Percentiles rank a stretch among this genome's conserved stretches.
Conservation (phyloP, 2,113 vertebrate genomes). For the Eretmochelys imbricata region DNA sequence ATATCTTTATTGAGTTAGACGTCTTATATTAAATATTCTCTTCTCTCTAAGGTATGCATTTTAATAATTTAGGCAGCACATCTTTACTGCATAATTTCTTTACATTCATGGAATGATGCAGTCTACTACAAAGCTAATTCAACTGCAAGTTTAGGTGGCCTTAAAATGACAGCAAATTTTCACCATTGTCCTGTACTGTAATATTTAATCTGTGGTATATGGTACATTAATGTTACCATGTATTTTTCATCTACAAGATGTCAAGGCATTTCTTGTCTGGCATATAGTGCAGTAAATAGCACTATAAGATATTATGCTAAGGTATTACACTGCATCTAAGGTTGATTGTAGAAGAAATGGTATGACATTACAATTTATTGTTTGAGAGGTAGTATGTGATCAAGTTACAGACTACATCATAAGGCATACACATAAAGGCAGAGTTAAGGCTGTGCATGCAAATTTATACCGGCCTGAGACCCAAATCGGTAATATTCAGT, state of each 20-base stretch:
- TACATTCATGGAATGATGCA: constrained; percentile 41
- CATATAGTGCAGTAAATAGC: not conserved
- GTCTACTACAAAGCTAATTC: constrained; percentile 12
- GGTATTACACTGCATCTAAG: not conserved
- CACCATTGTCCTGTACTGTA: not conserved
- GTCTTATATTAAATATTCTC: not conserved
- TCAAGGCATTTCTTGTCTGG: not conserved
- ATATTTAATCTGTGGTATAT: not conserved
- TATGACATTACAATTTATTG: not conserved
- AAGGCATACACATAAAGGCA: not conserved
- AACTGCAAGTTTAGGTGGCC: not conserved
- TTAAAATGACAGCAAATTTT: constrained; percentile 16
- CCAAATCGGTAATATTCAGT: not conserved
- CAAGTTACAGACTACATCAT: not conserved
- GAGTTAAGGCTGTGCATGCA: constrained; percentile 11
- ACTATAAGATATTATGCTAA: not conserved
- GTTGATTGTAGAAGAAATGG: not conserved
- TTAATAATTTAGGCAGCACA: constrained; percentile 57
- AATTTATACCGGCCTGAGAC: not conserved
- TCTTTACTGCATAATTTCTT: constrained; percentile 41
- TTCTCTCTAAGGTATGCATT: constrained; percentile 48
- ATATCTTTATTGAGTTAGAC: constrained; percentile 38
- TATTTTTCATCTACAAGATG: accelerated
- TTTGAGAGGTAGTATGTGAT: constrained; percentile 25
- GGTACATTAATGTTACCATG: not conserved